Evolutionary conservation across 2,797 vertebrate genomes (phyloP), one percentile per base, ranked within the genome.

Genomic region (Bryconaethiops microstoma): DNA sequence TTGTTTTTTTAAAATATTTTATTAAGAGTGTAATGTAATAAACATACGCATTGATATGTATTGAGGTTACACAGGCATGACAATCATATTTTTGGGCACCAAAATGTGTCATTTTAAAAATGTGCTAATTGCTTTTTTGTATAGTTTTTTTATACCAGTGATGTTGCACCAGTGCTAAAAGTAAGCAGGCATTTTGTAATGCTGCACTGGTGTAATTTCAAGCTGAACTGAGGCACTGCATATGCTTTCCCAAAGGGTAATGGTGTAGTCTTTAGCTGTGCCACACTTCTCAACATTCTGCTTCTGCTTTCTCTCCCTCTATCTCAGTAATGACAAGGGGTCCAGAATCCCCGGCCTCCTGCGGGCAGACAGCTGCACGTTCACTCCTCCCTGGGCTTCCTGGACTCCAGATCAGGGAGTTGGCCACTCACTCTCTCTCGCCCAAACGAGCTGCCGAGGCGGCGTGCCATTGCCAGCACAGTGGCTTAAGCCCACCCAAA

Each of bases 281-380:
- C 35, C 76, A 82, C 88, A 86, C 81, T 86, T 89, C 90, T 87
- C 88, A 88, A 89, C 89, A 90, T 87, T 89, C 86, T 86, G 88
- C 89, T 90, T 83, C 76, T 76, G 68, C 77, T 86, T 90, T 54
- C 77, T 75, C 70, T 57, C 84, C 57, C 64, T 83, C 72, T 77
- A 54, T 92, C 86, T 86, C 91, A 89, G 91, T 95, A 94, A 95
- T 94, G 92, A 94, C 93, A 92, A 92, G 85, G 86, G 90, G 88
- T 84, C 88, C 86, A 86, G 90, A 90, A 91, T 92, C 88, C 87
- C 86, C 85, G 7, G 65, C 86, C 91, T 90, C 91, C 92, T 76
- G 57, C 89, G 88, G 93, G 92, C 85, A 90, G 76, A 92, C 93
- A 93, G 93, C 92, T 93, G 93, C 88, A 85, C 77, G 72, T 42